Evolutionary conservation across 2,888 invertebrate genomes (phyloP), one percentile per base, ranked within the genome.

Genomic region (Prosopocoilus inquinatus): DNA sequence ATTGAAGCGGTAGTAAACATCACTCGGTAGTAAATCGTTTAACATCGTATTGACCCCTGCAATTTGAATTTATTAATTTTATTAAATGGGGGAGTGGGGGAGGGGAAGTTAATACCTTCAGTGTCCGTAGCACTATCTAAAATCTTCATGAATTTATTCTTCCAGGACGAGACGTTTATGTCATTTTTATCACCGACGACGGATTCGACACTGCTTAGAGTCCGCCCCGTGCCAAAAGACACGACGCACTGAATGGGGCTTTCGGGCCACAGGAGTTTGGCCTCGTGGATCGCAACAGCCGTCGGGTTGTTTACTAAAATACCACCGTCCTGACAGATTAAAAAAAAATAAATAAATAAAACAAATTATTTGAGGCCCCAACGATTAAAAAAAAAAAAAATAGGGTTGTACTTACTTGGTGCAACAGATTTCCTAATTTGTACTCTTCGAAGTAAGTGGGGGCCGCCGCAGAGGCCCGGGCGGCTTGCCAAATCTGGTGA

Each of bases 401-500:
- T n/a, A n/a, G n/a, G n/a, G n/a, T n/a, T n/a, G 53, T 35, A 58
- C 64, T 59, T 70, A 84, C 85, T 80, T 88, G 88, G 69, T 88
- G 88, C 64, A 91, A 75, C 65, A 83, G 81, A 8, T 87, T 86
- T 53, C 85, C 85, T 13, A 88, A 78, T 61, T 82, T 81, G 70
- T 87, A 90, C 76, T 93, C 94, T 70, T 89, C 87, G 79, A 94
- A 96, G 80, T 94, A 94, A 0, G 91, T 90, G 2, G 95, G 96
- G 3, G 95, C 95, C 43, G 95, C 94, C 41, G 94, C 91, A 0
- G 93, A 93, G 0, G 95, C 95, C 63, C 94, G 79, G 20, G 92
- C 87, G 9, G 91, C 90, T 78, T 93, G 87, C 92, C 93, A 94
- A 54, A 92, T 78, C 62, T 79, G 79, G 61, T 89, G 85, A 57